phyloP scores from a whole-genome alignment of 2,888 invertebrate genomes.

The Chymomyza fuscimana region DNA sequence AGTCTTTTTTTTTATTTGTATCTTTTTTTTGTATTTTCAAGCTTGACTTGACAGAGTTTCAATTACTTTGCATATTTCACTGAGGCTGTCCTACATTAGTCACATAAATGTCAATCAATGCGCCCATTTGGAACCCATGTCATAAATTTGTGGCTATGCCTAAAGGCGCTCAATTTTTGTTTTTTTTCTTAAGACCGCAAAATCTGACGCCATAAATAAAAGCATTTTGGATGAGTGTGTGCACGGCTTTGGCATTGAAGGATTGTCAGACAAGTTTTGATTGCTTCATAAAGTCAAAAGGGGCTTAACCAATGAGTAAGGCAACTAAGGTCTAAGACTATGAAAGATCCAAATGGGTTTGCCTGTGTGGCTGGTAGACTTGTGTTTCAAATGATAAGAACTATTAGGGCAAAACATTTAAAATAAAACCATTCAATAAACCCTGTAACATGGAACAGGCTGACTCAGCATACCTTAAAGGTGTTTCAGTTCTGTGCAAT shows the following conservation, averaged over 20 bases:
- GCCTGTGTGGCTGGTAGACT: not conserved
- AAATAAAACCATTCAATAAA: not conserved
- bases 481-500: not conserved
- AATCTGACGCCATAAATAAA: not conserved
- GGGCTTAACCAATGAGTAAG: not conserved
- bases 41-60: not conserved
- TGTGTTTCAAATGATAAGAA: not conserved
- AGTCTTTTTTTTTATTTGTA: constrained; percentile 14
- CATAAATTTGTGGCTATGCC: constrained; percentile 2
- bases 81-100: constrained; percentile 1
- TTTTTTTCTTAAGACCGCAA: not conserved
- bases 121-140: constrained; percentile 2
- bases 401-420: not conserved
- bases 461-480: not conserved
- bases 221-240: constrained; percentile 1
- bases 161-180: constrained; percentile 1
- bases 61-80: constrained; percentile 2
- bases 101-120: constrained; percentile 4
- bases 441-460: not conserved
- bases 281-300: not conserved
- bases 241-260: not conserved
- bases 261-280: not conserved
- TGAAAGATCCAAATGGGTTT: not conserved
- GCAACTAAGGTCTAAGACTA: not conserved
- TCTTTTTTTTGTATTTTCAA: constrained; percentile 17